Evolutionary conservation across 1,140 invertebrate species (phyloP), one percentile per base, ranked within the genome.

Genomic region (Idris sp.): DNA sequence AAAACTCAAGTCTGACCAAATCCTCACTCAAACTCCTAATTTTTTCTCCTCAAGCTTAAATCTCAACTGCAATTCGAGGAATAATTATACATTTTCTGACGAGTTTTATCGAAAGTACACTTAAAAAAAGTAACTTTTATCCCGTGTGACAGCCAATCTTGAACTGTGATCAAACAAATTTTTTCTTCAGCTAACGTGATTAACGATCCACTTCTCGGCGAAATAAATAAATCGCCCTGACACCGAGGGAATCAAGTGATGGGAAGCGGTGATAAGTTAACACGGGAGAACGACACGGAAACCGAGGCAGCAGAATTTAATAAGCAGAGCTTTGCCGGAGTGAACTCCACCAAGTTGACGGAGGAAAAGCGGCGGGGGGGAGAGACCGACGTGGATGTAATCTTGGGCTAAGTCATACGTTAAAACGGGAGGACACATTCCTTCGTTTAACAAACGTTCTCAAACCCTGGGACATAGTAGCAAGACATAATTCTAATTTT

Each of bases 401-500:
- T 86, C 84, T 86, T 86, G 81, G 78, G 77, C 68, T 80, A 84
- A 83, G 81, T 86, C 84, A 80, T 86, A 86, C 82, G 84, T 84
- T 84, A 84, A 79, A 79, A 80, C 79, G 75, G 56, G 67, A 75
- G 77, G 80, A 83, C 83, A 79, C 84, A 87, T 87, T 87, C 84
- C 84, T 69, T 59, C 73, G 79, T 79, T 79, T 85, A 86, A 86
- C 83, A 86, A 86, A 86, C 79, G 26, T 74, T 33, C 11, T 8
- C 30, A 11, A 33, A 13, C 33, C 13, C 13, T 11, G 4, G 13
- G 19, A 22, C 3, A 4, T 4, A 2, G 19, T 40, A 18, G 22
- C 56, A 14, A 35, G 74, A 83, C 85, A 84, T 87, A 86, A 87
- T 86, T 87, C 83, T 86, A 84, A 86, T 87, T 87, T 87, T 87